These are phyloP conservation scores for Semnopithecus entellus DNA, from an alignment of 2,113 vertebrate species.

Conservation along the genomic window DNA sequence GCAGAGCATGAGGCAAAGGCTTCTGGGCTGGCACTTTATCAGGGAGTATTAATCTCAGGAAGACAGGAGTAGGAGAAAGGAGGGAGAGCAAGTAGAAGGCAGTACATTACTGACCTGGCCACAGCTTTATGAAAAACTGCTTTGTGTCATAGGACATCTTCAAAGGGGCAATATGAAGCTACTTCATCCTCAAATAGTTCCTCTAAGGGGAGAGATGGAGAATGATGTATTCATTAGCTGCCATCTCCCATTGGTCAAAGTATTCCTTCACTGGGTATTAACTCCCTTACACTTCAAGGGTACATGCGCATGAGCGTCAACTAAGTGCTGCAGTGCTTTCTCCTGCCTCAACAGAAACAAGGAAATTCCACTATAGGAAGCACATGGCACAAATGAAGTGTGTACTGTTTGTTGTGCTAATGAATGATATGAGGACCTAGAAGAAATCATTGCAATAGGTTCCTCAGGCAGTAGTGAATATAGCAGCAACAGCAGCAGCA, in stretches of 20 bases:
- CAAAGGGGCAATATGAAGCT: not conserved
- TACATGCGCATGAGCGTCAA: accelerated
- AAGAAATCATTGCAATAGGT: too few species aligned
- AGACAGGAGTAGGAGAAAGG: not conserved
- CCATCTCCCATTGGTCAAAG: not conserved
- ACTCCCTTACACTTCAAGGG: too few species aligned
- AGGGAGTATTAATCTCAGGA: not conserved
- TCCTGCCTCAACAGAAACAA: not conserved
- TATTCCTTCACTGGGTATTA: too few species aligned
- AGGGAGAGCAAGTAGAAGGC: not conserved
- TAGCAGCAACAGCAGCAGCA: not conserved
- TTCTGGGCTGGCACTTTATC: not conserved
- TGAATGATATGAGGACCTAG: not conserved
- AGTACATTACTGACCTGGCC: not conserved
- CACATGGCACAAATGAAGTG: accelerated
- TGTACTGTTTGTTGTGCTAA: not conserved
- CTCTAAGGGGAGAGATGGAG: not conserved
- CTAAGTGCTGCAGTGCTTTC: accelerated
- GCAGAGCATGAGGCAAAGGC: not conserved
- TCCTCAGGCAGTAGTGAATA: not conserved
- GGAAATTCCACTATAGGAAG: not conserved
- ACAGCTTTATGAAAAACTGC: not conserved
- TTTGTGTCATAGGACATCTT: not conserved
- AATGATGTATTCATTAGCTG: not conserved
- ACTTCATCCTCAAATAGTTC: not conserved